Conservation (phyloP, 2,888 invertebrate species). For the Drosophila anomelani region DNA sequence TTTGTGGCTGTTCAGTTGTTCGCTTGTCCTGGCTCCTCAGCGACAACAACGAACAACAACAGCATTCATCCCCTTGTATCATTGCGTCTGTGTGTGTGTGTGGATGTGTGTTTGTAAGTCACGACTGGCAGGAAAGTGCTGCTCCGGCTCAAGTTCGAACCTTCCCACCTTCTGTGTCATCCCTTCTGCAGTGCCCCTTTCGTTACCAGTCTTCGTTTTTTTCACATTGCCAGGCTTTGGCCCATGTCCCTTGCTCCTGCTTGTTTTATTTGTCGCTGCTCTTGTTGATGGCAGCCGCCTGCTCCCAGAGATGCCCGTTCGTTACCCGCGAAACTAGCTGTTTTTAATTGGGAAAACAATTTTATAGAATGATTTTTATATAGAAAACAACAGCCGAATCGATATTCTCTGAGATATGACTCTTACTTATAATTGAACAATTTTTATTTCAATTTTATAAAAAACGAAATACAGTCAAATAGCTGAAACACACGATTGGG, state of each 20-base stretch:
- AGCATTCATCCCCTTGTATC: constrained; percentile 76
- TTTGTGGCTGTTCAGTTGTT: constrained; percentile 60
- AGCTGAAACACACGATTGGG: too few relatives aligned
- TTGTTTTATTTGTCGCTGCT: constrained; percentile 63
- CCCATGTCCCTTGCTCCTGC: constrained; percentile 56
- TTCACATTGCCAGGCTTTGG: constrained; percentile 24
- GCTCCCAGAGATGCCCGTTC: constrained; percentile 25
- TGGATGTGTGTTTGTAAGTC: constrained; percentile 44
- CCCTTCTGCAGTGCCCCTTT: neutral
- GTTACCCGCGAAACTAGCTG: neutral
- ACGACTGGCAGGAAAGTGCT: constrained; percentile 62
- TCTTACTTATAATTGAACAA: too few relatives aligned
- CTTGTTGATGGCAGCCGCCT: constrained; percentile 67
- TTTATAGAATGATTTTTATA: too few relatives aligned
- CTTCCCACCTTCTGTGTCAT: neutral
- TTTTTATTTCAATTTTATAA: too few relatives aligned
- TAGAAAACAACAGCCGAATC: too few relatives aligned
- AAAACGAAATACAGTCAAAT: too few relatives aligned
- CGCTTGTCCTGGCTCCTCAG: constrained; percentile 34
- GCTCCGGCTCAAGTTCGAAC: constrained; percentile 23
- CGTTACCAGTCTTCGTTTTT: constrained; percentile 1
- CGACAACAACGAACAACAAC: constrained; percentile 25
- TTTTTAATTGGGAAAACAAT: neutral
- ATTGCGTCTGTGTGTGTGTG: constrained; percentile 38
- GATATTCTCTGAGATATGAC: too few relatives aligned